Base-by-base conservation (phyloP, 2,113 vertebrate species). In the Alces alces region DNA sequence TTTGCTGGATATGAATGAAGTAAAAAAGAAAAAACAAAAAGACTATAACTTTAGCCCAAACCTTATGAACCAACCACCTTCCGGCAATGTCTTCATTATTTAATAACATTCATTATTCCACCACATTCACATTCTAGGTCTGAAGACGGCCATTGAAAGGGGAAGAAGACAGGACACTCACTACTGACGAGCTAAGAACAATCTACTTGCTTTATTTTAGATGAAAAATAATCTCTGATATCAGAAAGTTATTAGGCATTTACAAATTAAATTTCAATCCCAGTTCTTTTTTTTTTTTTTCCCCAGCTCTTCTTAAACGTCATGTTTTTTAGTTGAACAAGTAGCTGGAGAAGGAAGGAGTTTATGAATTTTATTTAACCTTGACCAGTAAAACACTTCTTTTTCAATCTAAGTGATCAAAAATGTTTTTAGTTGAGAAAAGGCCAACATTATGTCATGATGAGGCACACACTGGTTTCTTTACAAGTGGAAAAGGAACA, bases 401-500 rank as follows among this genome's bases (percentile, higher is more conserved):
- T 15, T 28, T 16, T 89, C 39, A 9, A 78, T 52, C 17, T 79
- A 93, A 90, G 7, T 64, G 30, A 54, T 76, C 66, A 86, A 96
- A 95, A 96, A 43, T 73, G 15, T 76, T 94, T 94, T 85, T 28
- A 80, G 30, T 73, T 95, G n/a, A 88, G 43, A 92, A 95, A 96
- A 0, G 0, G 23, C 78, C 82, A 87, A 83, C 89, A 79, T 89
- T 50, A 98, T 97, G 89, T 21, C 93, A 88, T 61, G 36, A 64
- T 58, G 2, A 3, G 94, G 0, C 84, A 82, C 90, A 93, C 88
- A 47, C 43, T 92, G 88, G 96, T 86, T 98, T 95, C 94, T 97
- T 98, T 79, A 9, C n/a, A 94, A 97, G 33, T 95, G 76, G 96
- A 92, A 95, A 97, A 97, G 91, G 47, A 96, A 97, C 93, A 89